Evolutionary conservation across 2,797 vertebrate genomes (phyloP).

Genomic region (Lacerta agilis): DNA sequence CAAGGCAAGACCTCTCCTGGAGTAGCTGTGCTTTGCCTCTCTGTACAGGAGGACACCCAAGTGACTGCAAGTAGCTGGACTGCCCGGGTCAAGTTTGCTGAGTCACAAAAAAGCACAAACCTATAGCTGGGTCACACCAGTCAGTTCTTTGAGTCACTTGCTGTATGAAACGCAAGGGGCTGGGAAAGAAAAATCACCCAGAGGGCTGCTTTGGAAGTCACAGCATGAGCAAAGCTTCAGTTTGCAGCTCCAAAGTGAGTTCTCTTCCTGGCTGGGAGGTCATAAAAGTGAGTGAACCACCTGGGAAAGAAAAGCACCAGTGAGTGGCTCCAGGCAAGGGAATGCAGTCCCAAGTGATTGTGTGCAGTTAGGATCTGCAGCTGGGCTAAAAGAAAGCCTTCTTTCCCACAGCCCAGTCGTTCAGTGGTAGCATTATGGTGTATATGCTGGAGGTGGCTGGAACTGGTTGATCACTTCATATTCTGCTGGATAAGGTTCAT

Average conservation of each 20-base stretch:
- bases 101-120: neutral
- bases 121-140: neutral
- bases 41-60: neutral
- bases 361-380: neutral
- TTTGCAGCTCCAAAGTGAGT: neutral
- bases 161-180: neutral
- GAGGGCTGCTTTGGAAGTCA: neutral
- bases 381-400: neutral
- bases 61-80: neutral
- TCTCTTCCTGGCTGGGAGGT: neutral
- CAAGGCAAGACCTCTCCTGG: neutral
- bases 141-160: rapidly evolving
- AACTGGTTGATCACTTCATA: conserved; percentile 97
- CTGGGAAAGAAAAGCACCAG: conserved; percentile 1
- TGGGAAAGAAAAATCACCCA: neutral
- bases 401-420: rapidly evolving
- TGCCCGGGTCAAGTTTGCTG: neutral
- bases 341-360: neutral
- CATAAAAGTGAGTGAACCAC: neutral
- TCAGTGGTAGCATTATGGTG: conserved; percentile 74
- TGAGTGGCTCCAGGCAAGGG: conserved; percentile 1
- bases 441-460: conserved; percentile 95
- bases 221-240: rapidly evolving
- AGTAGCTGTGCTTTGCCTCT: neutral
- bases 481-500: conserved; percentile 90